phyloP scores from a whole-genome alignment of 2,888 invertebrate genomes.

The Lithophane semibrunnea region DNA sequence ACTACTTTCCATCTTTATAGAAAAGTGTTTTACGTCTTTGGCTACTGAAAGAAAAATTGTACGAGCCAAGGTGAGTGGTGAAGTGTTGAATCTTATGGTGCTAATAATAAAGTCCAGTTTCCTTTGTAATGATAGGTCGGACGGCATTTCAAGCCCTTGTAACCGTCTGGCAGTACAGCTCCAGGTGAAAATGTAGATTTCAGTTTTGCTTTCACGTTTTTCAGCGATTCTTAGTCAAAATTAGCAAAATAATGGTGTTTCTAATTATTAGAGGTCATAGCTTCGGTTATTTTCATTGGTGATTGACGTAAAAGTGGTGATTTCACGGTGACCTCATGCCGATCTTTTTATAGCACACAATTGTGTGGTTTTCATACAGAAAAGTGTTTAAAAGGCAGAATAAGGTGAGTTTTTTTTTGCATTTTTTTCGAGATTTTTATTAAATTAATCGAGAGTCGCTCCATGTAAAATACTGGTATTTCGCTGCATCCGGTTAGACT shows the following conservation, averaged over 20 bases:
- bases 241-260: constrained; percentile 41
- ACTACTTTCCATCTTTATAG: constrained; percentile 1
- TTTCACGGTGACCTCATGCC: constrained; percentile 39
- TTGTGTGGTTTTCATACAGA: constrained; percentile 26
- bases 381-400: constrained; percentile 23
- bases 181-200: constrained; percentile 67
- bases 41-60: constrained; percentile 26
- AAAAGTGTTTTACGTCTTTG: neutral
- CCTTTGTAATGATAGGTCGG: neutral
- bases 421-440: neutral
- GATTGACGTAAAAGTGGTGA: constrained; percentile 27
- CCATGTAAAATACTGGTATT: too few relatives aligned
- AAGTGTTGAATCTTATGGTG: constrained; percentile 21
- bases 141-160: constrained; percentile 45
- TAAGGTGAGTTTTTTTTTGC: constrained; percentile 42
- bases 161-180: constrained; percentile 43
- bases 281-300: constrained; percentile 30
- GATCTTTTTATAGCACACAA: constrained; percentile 38
- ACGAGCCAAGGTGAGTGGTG: constrained; percentile 7
- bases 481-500: too few relatives aligned
- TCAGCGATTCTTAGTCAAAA: constrained; percentile 48
- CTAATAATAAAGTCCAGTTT: constrained; percentile 44
- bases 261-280: constrained; percentile 1
- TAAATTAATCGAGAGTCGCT: too few relatives aligned
- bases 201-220: constrained; percentile 46